phyloP scores from a whole-genome alignment of 2,888 invertebrate species.

The Cataglyphis livida region DNA sequence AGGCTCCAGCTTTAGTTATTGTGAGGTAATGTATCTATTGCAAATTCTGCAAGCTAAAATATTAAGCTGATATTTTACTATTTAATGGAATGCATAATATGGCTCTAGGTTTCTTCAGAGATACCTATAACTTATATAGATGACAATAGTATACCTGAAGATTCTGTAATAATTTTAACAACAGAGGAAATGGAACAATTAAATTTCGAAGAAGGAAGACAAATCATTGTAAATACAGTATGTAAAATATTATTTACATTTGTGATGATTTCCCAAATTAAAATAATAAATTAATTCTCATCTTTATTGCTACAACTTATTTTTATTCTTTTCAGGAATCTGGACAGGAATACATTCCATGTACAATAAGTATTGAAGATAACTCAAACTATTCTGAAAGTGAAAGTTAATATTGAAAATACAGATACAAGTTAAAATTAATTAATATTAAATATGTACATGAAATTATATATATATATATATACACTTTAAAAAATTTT shows the following conservation, averaged over 20 bases:
- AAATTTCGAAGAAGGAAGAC: slow-evolving; percentile 80
- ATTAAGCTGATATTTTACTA: background rate
- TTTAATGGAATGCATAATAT: background rate
- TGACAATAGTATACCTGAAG: slow-evolving; percentile 81
- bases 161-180: slow-evolving; percentile 85
- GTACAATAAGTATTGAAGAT: slow-evolving; percentile 78
- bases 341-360: slow-evolving; percentile 79
- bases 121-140: slow-evolving; percentile 84
- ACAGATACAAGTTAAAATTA: background rate
- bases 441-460: slow-evolving; percentile 23
- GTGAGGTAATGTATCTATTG: slow-evolving; percentile 70
- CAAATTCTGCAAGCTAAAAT: background rate
- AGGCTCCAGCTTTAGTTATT: slow-evolving; percentile 70
- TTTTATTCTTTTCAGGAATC: slow-evolving; percentile 72
- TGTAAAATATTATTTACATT: slow-evolving; percentile 48
- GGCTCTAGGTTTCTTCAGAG: slow-evolving; percentile 78
- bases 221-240: slow-evolving; percentile 82
- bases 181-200: slow-evolving; percentile 81
- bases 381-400: slow-evolving; percentile 74
- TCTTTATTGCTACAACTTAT: slow-evolving; percentile 29
- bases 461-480: background rate
- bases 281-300: slow-evolving; percentile 34
- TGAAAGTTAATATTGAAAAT: slow-evolving; percentile 74
- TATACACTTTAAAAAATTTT: background rate
- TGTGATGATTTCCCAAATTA: slow-evolving; percentile 20